Percentiles rank a stretch among this genome's conserved stretches.
Evolutionary conservation across 2,113 vertebrate genomes (phyloP).

Genomic region (Serilophus lunatus): DNA sequence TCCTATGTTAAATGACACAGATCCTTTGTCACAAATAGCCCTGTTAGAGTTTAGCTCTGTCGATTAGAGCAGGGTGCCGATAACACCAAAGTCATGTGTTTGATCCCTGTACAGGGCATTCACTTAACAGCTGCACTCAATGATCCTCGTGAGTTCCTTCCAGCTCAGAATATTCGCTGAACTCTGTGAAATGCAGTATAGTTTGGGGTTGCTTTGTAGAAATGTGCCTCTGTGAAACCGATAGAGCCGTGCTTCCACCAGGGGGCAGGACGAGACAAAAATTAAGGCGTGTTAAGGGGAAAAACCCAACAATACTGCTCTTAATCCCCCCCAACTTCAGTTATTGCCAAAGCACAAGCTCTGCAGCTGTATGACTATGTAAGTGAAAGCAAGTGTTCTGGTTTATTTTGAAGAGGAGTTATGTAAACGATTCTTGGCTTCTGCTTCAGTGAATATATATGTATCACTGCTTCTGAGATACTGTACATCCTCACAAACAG

Average conservation of each 20-base stretch:
- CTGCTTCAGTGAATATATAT: not conserved
- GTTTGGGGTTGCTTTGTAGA: not conserved
- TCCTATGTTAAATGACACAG: not conserved
- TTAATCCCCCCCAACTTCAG: not conserved
- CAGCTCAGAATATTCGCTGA: not conserved
- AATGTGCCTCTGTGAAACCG: not conserved
- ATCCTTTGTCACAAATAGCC: not conserved
- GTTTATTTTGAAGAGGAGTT: not conserved
- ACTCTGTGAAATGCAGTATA: not conserved
- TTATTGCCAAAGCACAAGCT: not conserved
- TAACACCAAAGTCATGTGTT: not conserved
- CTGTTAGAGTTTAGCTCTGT: not conserved
- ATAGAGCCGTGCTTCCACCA: conserved; percentile 29
- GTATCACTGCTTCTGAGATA: not conserved
- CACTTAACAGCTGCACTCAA: not conserved
- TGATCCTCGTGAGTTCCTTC: not conserved
- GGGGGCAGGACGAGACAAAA: conserved; percentile 74
- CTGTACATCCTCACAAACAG: not conserved
- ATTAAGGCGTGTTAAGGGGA: not conserved
- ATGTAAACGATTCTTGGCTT: not conserved
- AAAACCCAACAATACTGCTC: not conserved
- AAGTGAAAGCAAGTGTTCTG: not conserved
- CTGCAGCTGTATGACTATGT: not conserved
- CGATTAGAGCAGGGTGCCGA: not conserved
- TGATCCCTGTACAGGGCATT: not conserved